Evolutionary conservation across 2,888 invertebrate species (phyloP), one percentile per base, ranked within the genome.

Genomic region (Margaritifera margaritifera): DNA sequence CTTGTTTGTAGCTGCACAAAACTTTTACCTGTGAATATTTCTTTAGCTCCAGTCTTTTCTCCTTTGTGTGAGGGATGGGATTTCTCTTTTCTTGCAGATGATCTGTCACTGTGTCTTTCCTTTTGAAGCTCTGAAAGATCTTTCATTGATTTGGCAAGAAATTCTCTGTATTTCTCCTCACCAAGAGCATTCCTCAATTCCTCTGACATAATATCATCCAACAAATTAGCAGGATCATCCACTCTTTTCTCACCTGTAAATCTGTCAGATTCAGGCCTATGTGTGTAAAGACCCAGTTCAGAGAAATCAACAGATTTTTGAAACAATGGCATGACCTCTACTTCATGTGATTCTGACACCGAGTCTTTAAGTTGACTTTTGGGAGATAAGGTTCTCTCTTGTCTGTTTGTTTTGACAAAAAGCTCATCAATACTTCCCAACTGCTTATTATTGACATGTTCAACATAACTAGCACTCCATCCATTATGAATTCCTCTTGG

Each of bases 251-350:
- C 68, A 55, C 66, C 71, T n/a, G 54, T 55, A 27, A 24, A 27
- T 51, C 67, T 70, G 1, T 75, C 74, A 57, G 74, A 74, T 6
- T 83, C 82, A 42, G 83, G 82, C 52, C 84, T 77, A 70, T 84
- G 84, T n/a, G 86, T 85, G 20, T 80, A 76, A 25, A 85, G 71
- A 63, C 83, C 85, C 22, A 85, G 72, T 24, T 80, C 80, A 52
- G 77, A 69, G n/a, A 74, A 55, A 60, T 77, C 75, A 24, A 70
- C 55, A 62, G 73, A 73, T 63, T 73, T 73, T 54, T 64, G 62
- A 68, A 81, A 82, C 18, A 70, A 66, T 19, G 68, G 62, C 42
- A 63, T 19, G n/a, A 55, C 59, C 25, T 73, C 42, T 42, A 42
- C 42, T 42, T 42, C 31, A 2, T 31, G 18, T 56, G 64, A 64